A percentile compares a stretch with the other conserved stretches of the same genome.
Conservation (phyloP, 1,140 invertebrate species). For the Portunus trituberculatus region DNA sequence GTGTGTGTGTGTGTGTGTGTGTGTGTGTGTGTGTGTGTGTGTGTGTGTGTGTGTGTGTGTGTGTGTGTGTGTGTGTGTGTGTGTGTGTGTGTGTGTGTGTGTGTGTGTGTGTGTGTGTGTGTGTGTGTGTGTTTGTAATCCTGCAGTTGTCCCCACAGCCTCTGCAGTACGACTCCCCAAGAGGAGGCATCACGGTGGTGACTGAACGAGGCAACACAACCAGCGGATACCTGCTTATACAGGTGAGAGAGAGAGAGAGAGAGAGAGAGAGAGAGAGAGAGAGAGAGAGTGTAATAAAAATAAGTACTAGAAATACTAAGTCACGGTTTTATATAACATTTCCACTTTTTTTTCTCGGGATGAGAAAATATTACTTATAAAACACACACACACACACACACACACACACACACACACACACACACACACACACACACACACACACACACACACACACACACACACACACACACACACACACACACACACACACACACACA, state of each 20-base stretch:
- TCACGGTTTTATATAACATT: no score
- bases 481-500: no score
- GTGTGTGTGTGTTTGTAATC: not conserved
- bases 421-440: no score
- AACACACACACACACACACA: no score
- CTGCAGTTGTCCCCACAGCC: constrained; percentile 70
- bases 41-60: constrained; percentile 4
- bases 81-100: not conserved
- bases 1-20: not conserved
- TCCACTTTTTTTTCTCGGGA: no score
- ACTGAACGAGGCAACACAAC: constrained; percentile 94
- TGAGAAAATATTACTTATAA: no score
- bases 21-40: constrained; percentile 17
- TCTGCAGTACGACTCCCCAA: constrained; percentile 78
- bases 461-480: no score
- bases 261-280: no score
- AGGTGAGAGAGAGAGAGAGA: not conserved
- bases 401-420: no score
- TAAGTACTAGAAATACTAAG: not conserved
- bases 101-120: constrained; percentile 31
- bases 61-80: not conserved
- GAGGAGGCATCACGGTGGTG: constrained; percentile 91
- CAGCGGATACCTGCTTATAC: constrained; percentile 91
- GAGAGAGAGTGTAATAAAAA: not conserved
- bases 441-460: no score